Evolutionary conservation across 2,113 vertebrate genomes (phyloP), one percentile per base, ranked within the genome.

Genomic region (Lampris incognitus): DNA sequence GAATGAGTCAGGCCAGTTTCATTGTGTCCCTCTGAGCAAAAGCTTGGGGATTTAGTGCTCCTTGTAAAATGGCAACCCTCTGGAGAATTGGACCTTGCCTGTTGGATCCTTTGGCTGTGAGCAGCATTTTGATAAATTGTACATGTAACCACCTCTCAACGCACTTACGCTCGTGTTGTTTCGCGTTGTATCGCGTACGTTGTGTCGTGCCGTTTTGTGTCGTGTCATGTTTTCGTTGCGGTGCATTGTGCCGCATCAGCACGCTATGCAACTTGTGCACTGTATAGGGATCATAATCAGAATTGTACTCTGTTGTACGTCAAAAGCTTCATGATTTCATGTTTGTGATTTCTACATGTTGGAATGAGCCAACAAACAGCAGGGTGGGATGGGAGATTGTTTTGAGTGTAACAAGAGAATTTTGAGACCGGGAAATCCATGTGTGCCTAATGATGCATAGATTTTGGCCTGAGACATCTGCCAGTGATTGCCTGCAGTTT

Each of bases 41-140:
- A 79, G 87, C 86, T 48, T 64, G 60, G 79, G 88, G 79, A 82
- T 88, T 87, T 88, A 83, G 58, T 50, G 65, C 83, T 89, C 66
- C 75, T 82, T 60, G 75, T 78, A 78, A 84, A 84, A 82, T 51
- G 85, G 81, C 51, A 71, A 68, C 61, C 66, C 89, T 79, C 82
- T 0, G 40, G 84, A 79, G 82, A 85, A 72, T 46, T 38, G 72
- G 83, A 87, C 60, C 79, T 73, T 69, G 79, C 67, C 7, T 42
- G 69, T 66, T 3, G 1, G 55, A 81, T 76, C 67, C 48, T 78
- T 62, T 60, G 71, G 68, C 72, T 55, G 88, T 90, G 89, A 88
- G 84, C 88, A 36, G 88, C 85, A 89, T 90, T 77, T 71, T 83
- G 82, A 92, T 90, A 52, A 61, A 52, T 9, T 67, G 46, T 46